Percentiles rank a stretch among this genome's conserved stretches.
Evolutionary conservation across 2,113 vertebrate genomes (phyloP).

Genomic region (Pithys albifrons): DNA sequence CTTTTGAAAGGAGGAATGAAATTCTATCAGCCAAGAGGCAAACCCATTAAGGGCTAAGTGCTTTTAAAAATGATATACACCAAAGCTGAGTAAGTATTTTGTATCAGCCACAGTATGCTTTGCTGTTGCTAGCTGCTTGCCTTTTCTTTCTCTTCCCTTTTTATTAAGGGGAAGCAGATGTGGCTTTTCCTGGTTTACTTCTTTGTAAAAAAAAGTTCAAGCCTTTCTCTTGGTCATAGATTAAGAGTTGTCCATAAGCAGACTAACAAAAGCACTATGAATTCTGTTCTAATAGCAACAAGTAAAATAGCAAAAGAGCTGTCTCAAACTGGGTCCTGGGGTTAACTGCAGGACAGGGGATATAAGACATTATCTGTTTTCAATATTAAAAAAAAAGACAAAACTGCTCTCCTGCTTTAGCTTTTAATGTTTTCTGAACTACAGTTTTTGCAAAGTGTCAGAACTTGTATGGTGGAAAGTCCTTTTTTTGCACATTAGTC

Average conservation of each 20-base stretch:
- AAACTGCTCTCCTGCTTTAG: neutral
- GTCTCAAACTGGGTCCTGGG: neutral
- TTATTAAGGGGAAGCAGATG: constrained; percentile 13
- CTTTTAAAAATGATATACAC: constrained; percentile 8
- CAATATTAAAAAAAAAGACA: neutral
- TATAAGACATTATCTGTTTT: neutral
- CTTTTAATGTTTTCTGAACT: neutral
- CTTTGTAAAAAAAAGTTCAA: neutral
- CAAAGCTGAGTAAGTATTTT: constrained; percentile 16
- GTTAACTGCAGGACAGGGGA: neutral
- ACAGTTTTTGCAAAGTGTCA: neutral
- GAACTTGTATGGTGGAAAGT: neutral
- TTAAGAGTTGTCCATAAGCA: neutral
- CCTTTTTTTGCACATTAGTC: neutral
- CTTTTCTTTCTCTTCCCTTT: constrained; percentile 16
- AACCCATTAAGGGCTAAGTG: neutral
- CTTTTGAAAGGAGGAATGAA: constrained; percentile 20
- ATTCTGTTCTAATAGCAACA: neutral
- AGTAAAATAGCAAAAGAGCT: neutral
- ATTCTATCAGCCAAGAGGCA: neutral
- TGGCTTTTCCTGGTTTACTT: neutral
- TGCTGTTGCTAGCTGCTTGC: neutral
- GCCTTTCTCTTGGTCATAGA: neutral
- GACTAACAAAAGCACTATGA: neutral
- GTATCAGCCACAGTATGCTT: neutral